Evolutionary conservation across 2,797 vertebrate species (phyloP).

Genomic region (Microctenopoma steveboyesi): DNA sequence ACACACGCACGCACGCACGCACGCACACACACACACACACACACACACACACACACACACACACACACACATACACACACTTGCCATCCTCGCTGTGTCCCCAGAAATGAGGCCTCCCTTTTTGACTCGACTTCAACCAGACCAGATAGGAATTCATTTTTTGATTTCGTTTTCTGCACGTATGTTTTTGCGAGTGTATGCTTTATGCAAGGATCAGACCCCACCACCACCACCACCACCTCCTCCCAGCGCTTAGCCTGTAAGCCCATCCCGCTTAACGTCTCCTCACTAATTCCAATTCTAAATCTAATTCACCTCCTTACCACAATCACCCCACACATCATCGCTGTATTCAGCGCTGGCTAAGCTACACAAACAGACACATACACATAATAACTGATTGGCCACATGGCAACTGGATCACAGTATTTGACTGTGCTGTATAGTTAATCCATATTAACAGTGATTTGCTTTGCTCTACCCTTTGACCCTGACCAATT

Average conservation of each 20-base stretch:
- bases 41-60: conserved; percentile 9
- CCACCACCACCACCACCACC: conserved; percentile 20
- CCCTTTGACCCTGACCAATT: conserved; percentile 50
- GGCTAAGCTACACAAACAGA: conserved; percentile 45
- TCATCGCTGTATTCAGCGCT: conserved; percentile 58
- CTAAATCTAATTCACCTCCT: conserved; percentile 78
- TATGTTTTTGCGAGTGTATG: conserved; percentile 8
- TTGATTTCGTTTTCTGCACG: conserved; percentile 38
- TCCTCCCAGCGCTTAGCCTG: conserved; percentile 57
- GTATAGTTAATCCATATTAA: conserved; percentile 65
- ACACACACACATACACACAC: conserved; percentile 14
- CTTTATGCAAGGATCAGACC: conserved; percentile 58
- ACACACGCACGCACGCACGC: too few species aligned
- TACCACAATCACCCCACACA: conserved; percentile 73
- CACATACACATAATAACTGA: conserved; percentile 45
- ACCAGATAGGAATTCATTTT: conserved; percentile 19
- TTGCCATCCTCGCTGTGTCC: conserved; percentile 15
- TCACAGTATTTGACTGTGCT: conserved; percentile 40
- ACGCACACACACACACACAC: not conserved
- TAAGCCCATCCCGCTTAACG: conserved; percentile 76
- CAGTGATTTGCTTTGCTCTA: conserved; percentile 53
- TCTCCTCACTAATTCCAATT: conserved; percentile 73
- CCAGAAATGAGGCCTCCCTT: conserved; percentile 47
- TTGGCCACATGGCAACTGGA: conserved; percentile 49
- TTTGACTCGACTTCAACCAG: conserved; percentile 18